These are phyloP conservation scores for Liolophura sinensis DNA, from an alignment of 1,140 invertebrate species.

Conservation along the genomic window DNA sequence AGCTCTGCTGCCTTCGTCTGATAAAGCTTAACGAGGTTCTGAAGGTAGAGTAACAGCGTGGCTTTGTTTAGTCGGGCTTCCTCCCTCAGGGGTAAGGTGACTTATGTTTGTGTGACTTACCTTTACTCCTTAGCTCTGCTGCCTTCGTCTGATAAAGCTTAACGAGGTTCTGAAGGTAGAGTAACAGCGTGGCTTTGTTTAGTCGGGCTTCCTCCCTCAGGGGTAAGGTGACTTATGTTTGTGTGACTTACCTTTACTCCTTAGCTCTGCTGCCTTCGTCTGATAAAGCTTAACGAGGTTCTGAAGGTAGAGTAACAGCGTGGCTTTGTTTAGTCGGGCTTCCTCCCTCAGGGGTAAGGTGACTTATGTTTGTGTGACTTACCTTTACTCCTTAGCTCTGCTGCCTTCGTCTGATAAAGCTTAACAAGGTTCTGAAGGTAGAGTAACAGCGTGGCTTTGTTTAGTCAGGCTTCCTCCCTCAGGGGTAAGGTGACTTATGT, in stretches of 20 bases:
- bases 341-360: constrained; percentile 15
- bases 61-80: constrained; percentile 8
- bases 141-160: constrained; percentile 8
- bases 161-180: constrained; percentile 24
- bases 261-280: constrained; percentile 2
- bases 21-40: constrained; percentile 19
- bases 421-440: constrained; percentile 25
- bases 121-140: constrained; percentile 11
- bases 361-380: constrained; percentile 4
- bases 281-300: constrained; percentile 19
- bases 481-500: too few relatives aligned
- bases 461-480: constrained; percentile 7
- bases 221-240: constrained; percentile 14
- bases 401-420: constrained; percentile 5
- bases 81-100: constrained; percentile 14
- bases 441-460: constrained; percentile 16
- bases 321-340: constrained; percentile 10
- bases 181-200: constrained; percentile 13
- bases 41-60: constrained; percentile 18
- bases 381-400: constrained; percentile 18
- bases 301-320: constrained; percentile 19
- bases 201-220: constrained; percentile 9
- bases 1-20: constrained; percentile 6
- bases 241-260: constrained; percentile 18
- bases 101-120: constrained; percentile 9